A percentile compares a stretch with the other conserved stretches of the same genome.
These are phyloP conservation scores for Neosalanx taihuensis DNA, from an alignment of 2,797 vertebrate species.

Conservation along the genomic window DNA sequence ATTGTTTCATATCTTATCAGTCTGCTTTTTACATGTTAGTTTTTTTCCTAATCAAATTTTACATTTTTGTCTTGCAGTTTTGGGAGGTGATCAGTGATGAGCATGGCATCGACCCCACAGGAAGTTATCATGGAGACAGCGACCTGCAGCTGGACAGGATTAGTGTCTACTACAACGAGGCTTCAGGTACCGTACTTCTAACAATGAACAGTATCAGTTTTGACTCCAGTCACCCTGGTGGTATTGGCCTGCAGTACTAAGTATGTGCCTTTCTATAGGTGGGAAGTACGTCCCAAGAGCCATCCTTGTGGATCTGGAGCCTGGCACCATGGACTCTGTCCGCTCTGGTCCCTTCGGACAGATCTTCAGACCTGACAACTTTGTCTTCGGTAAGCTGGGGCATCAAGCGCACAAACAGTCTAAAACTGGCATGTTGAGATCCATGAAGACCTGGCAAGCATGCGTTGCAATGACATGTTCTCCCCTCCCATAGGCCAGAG, in stretches of 20 bases:
- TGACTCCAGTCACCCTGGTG: neutral
- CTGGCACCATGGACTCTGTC: slow-evolving; percentile 88
- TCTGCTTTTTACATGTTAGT: neutral
- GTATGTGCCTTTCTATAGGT: slow-evolving; percentile 61
- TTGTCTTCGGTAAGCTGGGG: slow-evolving; percentile 80
- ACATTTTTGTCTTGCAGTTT: slow-evolving; percentile 49
- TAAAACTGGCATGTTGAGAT: no score
- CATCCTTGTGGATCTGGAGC: slow-evolving; percentile 87
- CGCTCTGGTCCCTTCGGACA: slow-evolving; percentile 83
- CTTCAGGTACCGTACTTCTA: slow-evolving; percentile 48
- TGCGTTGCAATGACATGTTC: neutral
- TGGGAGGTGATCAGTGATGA: slow-evolving; percentile 73
- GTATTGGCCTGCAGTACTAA: slow-evolving; percentile 26
- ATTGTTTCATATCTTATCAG: neutral
- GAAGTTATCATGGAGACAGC: slow-evolving; percentile 67
- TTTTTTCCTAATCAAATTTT: neutral
- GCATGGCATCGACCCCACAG: slow-evolving; percentile 71
- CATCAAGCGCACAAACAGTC: no score
- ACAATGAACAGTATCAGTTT: neutral
- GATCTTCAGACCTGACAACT: slow-evolving; percentile 86
- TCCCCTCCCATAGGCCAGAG: slow-evolving; percentile 72
- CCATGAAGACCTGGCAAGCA: no score
- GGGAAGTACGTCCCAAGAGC: slow-evolving; percentile 88
- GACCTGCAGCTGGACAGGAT: slow-evolving; percentile 72
- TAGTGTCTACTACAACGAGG: slow-evolving; percentile 71